Evolutionary conservation across 2,797 vertebrate species (phyloP).

Genomic region (Pantherophis alleghaniensis): DNA sequence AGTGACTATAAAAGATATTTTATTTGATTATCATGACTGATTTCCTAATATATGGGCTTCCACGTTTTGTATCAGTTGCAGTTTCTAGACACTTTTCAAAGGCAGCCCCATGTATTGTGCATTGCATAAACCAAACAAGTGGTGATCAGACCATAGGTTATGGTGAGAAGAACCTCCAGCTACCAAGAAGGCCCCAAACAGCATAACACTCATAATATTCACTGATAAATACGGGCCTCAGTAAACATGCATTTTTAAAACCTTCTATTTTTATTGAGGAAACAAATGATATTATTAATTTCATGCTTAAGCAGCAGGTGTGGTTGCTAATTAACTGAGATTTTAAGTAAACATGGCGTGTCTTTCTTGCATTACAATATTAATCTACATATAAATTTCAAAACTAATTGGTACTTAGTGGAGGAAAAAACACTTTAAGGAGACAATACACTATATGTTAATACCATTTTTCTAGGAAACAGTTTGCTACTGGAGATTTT

Average conservation of each 20-base stretch:
- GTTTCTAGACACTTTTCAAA: not conserved
- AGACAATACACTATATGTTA: not conserved
- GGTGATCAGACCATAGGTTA: not conserved
- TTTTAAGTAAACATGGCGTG: not conserved
- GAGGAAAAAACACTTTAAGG: not conserved
- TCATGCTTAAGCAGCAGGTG: not conserved
- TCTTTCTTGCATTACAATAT: not conserved
- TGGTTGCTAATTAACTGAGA: not conserved
- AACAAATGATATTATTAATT: not conserved
- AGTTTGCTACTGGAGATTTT: not conserved
- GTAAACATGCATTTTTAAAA: not conserved
- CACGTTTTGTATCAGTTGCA: not conserved
- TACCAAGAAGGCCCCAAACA: not conserved
- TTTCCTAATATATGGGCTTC: not conserved
- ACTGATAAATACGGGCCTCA: not conserved
- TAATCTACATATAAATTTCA: conserved; percentile 2
- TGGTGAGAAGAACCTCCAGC: not conserved
- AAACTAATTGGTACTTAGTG: not conserved
- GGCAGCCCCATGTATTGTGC: not conserved
- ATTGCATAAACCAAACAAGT: not conserved
- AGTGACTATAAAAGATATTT: not conserved
- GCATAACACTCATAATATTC: not conserved
- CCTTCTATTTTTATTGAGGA: conserved; percentile 2
- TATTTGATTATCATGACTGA: not conserved
- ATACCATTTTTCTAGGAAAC: not conserved